Base-by-base conservation (phyloP, 1,140 invertebrate species). In the Coptotermes formosanus region DNA sequence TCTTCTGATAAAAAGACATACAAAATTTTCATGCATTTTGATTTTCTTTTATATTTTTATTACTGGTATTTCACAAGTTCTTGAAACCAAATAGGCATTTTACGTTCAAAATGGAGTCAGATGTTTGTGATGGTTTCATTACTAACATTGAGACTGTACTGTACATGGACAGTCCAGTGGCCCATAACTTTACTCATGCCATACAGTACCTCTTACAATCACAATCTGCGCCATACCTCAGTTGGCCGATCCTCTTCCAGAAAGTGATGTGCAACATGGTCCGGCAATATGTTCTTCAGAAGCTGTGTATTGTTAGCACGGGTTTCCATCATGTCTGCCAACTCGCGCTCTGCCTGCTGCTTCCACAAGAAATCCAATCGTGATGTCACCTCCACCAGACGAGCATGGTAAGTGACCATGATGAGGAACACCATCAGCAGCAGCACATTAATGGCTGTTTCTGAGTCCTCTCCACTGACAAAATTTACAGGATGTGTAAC, bases 311-410 rank as follows among this genome's bases (percentile, higher is more conserved):
- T 98, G 88, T 97, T 97, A 87, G 96, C 94, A 82, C 96, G 92
- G 9, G 96, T 96, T 88, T 97, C 96, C 87, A 95, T 94, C 96
- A 99, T 98, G 89, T 98, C 97, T n/a, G 93, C 93, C 38, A 98
- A 92, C 90, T 99, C 97, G 82, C 95, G 94, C 90, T 98, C 95
- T 0, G 97, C 97, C 89, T 98, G 97, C 88, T 97, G 95, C 90
- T 98, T 98, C 98, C 98, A 99, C 12, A 99, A 92, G 90, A 99
- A 99, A 91, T 99, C 97, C 75, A 99, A 92, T 64, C 98, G 91
- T 3, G 96, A 96, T 4, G 97, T 97, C 0, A 97, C 95, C 91
- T 98, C 97, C 2, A 97, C 96, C 30, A 98, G 91, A 86, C 97
- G 93, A n/a, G 97, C 96, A 90, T 98, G 97, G 90, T 98, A 97